Base-by-base conservation (phyloP, 2,113 vertebrate species). In the Mandrillus leucophaeus region DNA sequence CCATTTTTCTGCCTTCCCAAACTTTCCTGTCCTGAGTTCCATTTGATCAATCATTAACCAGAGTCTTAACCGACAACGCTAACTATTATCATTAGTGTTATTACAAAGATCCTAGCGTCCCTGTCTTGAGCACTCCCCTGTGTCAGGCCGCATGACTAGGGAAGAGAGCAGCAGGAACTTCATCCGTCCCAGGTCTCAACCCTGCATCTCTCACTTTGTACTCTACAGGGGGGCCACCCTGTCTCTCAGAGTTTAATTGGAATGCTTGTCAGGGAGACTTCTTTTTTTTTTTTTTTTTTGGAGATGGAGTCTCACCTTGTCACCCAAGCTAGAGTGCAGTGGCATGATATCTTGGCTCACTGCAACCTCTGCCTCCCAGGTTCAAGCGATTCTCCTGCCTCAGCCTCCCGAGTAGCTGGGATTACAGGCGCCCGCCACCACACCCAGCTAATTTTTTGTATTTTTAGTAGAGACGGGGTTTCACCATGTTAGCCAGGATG, bases 201-300 rank as follows among this genome's bases (percentile, higher is more conserved):
- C 57, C 64, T 61, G 32, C 10, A 18, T 52, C 48, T 40, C 43
- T 90, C 30, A 40, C 55, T 90, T 82, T 72, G 23, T 52, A 1
- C 43, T 57, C 32, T 30, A 4, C 2, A 13, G 5, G 8, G 38
- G 48, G 23, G 12, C 45, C 14, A 3, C 59, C n/a, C 55, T 89
- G 86, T n/a, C 57, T 61, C 48, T 64, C 30, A 38, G 35, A 32
- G 43, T 97, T 73, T 40, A 40, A 57, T 75, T 30, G 72, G 45
- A 88, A 57, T 81, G 43, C 50, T 52, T 18, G 4, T 59, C 22
- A 17, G 61, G 35, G 70, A 66, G 52, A 72, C 22, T 66, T 73
- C 35, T 18, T 18, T 20, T 55, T 20, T 55, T 52, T 55, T 55
- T 50, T 50, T 50, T 55, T 55, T 45, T 50, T 50, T 55, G 52